Evolutionary conservation across 2,797 vertebrate species (phyloP).

Genomic region (Saxicola maurus): DNA sequence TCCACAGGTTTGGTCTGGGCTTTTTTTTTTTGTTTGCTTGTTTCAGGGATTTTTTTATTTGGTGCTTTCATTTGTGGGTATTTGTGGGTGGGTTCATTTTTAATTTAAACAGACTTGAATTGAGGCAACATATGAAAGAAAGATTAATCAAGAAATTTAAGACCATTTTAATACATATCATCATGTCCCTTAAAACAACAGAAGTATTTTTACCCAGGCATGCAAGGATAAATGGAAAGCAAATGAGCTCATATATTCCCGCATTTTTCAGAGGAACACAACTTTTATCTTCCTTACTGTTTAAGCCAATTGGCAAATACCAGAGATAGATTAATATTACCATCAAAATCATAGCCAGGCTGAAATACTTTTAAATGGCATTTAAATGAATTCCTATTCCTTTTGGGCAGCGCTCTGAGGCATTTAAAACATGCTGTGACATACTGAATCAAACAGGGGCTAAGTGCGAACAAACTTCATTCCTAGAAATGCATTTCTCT

Average conservation of each 20-base stretch:
- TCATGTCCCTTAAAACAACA: neutral
- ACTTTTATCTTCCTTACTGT: slow-evolving; percentile 43
- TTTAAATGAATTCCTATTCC: neutral
- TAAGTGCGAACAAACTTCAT: slow-evolving; percentile 8
- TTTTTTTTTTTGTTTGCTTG: neutral
- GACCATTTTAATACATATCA: neutral
- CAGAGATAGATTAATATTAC: slow-evolving; percentile 31
- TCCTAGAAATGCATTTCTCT: slow-evolving; percentile 55
- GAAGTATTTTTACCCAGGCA: slow-evolving; percentile 18
- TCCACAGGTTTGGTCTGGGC: neutral
- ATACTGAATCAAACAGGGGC: neutral
- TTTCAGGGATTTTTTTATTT: neutral
- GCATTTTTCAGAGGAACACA: slow-evolving; percentile 44
- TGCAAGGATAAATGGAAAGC: neutral
- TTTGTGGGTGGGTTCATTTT: neutral
- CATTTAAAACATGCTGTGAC: neutral
- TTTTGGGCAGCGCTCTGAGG: neutral
- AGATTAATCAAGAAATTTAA: neutral
- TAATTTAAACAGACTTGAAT: slow-evolving; percentile 2
- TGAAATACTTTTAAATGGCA: neutral
- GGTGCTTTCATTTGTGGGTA: neutral
- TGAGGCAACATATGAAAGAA: neutral
- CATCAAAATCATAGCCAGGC: slow-evolving; percentile 29
- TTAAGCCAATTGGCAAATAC: slow-evolving; percentile 37
- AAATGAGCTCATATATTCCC: slow-evolving; percentile 34